Evolutionary conservation across 2,888 invertebrate genomes (phyloP).

Genomic region (Dioctria rufipes): DNA sequence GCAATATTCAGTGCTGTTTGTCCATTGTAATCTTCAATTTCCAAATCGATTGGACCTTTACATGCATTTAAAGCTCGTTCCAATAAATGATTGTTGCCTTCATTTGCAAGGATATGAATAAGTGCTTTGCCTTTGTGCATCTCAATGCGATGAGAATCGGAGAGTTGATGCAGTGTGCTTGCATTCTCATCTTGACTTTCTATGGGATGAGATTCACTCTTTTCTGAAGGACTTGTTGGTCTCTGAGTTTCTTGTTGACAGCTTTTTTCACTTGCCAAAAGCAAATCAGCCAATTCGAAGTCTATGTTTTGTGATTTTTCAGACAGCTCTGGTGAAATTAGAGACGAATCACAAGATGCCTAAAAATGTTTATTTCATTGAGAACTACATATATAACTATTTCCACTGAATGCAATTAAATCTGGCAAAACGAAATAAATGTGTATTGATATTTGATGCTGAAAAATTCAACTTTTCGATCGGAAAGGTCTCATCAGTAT

Average conservation of each 20-base stretch:
- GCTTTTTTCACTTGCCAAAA: slow-evolving; percentile 70
- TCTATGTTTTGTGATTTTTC: slow-evolving; percentile 71
- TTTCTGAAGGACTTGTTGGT: slow-evolving; percentile 69
- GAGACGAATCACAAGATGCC: slow-evolving; percentile 70
- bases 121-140: slow-evolving; percentile 77
- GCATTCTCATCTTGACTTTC: slow-evolving; percentile 69
- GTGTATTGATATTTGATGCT: too few species aligned
- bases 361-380: slow-evolving; percentile 57
- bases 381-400: too few species aligned
- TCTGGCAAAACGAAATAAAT: too few species aligned
- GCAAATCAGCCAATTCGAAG: slow-evolving; percentile 70
- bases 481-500: too few species aligned
- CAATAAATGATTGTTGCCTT: slow-evolving; percentile 81
- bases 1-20: slow-evolving; percentile 91
- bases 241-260: slow-evolving; percentile 69
- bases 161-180: slow-evolving; percentile 69
- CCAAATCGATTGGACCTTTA: slow-evolving; percentile 72
- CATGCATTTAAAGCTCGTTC: slow-evolving; percentile 77
- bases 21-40: slow-evolving; percentile 82
- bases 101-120: slow-evolving; percentile 83
- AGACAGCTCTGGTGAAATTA: slow-evolving; percentile 70
- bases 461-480: too few species aligned
- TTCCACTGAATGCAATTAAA: too few species aligned
- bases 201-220: slow-evolving; percentile 67
- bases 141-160: slow-evolving; percentile 70